Base-by-base conservation (phyloP, 2,113 vertebrate genomes). In the Apodemus sylvaticus region DNA sequence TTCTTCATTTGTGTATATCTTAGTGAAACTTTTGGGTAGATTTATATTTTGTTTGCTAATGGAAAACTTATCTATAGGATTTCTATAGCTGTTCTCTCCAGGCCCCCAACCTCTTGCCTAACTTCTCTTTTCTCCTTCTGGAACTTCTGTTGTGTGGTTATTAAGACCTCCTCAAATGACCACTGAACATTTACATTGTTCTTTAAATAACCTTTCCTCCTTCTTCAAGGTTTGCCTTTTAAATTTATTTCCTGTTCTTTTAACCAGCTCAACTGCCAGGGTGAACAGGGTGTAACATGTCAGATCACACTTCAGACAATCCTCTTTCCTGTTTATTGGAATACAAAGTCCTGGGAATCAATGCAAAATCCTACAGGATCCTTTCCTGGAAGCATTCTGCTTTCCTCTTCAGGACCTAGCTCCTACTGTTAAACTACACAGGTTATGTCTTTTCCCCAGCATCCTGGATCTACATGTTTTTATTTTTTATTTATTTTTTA, bases 161-260 rank as follows among this genome's bases (percentile, higher is more conserved):
- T 42, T 85, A 16, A 12, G 51, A 64, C 4, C 16, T 60, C 20
- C 6, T 87, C 62, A 66, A 92, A 17, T 17, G 10, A 81, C 13
- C 17, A 60, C 4, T 70, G 78, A 93, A 83, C 45, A 55, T 83
- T 74, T 91, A 66, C 89, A 78, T 55, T 71, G 7, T 60, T 89
- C 9, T 92, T 96, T 95, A 93, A 91, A 91, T 85, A 74, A 83
- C 11, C 64, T 90, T 90, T 42, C 29, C 48, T 55, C 11, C 48
- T 42, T 79, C 34, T 82, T 68, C 71, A 45, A 45, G 68, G 73
- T 48, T 89, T 22, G 92, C 24, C 36, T 91, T 81, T 86, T 82
- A 91, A 14, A 74, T 11, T 82, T 94, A 70, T 91, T 94, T 92
- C 16, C 42, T 81, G 78, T 26, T 92, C 42, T 96, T 83, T 39